Evolutionary conservation across 1,140 invertebrate species (phyloP).

Genomic region (Diachasma alloeum): DNA sequence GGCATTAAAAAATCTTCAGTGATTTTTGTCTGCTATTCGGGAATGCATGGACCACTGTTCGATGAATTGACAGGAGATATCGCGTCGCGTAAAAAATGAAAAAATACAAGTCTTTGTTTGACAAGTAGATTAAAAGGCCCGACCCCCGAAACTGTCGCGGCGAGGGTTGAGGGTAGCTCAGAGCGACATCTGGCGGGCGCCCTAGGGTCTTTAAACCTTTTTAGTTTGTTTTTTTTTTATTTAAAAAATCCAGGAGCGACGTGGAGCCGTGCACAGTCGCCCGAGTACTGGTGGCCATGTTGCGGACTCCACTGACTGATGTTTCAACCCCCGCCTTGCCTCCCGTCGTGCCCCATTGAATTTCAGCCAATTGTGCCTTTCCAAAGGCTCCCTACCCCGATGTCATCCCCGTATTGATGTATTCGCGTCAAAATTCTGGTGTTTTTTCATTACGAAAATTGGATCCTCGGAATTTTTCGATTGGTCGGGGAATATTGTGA

Average conservation of each 20-base stretch:
- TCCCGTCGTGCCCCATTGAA: neutral
- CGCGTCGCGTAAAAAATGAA: neutral
- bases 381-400: neutral
- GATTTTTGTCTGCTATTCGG: too few relatives aligned
- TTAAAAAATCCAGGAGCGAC: constrained; percentile 28
- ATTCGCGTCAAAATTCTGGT: too few relatives aligned
- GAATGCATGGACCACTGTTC: too few relatives aligned
- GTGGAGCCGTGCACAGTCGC: constrained; percentile 40
- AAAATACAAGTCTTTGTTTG: neutral
- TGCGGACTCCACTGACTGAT: constrained; percentile 24
- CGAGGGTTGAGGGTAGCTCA: neutral
- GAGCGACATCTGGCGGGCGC: constrained; percentile 40
- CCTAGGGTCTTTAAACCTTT: neutral
- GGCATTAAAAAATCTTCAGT: too few relatives aligned
- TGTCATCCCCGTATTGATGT: neutral
- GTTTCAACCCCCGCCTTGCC: constrained; percentile 33
- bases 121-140: neutral
- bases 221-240: neutral
- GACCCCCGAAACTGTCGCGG: neutral
- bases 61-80: too few relatives aligned
- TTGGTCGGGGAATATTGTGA: too few relatives aligned
- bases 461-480: too few relatives aligned
- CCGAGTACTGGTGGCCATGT: constrained; percentile 49
- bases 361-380: constrained; percentile 19
- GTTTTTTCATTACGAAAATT: too few relatives aligned